Evolutionary conservation across 1,140 invertebrate species (phyloP), one percentile per base, ranked within the genome.

Genomic region (Sarcophaga bullata): DNA sequence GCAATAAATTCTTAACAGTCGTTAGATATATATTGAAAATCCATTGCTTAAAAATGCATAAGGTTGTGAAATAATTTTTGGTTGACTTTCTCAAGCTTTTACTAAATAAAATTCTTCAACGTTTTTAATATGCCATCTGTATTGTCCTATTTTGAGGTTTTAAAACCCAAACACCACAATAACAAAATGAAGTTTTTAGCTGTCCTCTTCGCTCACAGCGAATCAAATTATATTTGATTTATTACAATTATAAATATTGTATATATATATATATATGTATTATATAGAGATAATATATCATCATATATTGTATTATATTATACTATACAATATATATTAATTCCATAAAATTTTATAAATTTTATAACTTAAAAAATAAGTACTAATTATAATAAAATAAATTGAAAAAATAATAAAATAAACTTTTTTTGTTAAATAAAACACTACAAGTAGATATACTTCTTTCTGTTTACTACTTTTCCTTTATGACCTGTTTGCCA

Each of bases 291-390:
- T 37, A n/a, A n/a, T n/a, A n/a, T n/a, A n/a, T n/a, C n/a, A n/a
- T n/a, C n/a, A n/a, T n/a, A n/a, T n/a, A n/a, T n/a, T n/a, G n/a
- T n/a, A n/a, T n/a, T n/a, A n/a, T n/a, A n/a, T n/a, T n/a, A n/a
- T n/a, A n/a, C n/a, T n/a, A n/a, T n/a, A n/a, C n/a, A n/a, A n/a
- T n/a, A n/a, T n/a, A n/a, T n/a, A n/a, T n/a, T 68, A 68, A 68
- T 68, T 68, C 17, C 62, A 78, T 78, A 78, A 50, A 78, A 78
- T 78, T 78, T 78, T 78, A 78, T 76, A 78, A 78, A 78, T 78
- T 50, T 78, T 78, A 78, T 78, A 78, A 78, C 75, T 78, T 76
- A 78, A 25, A 72, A 72, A 49, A 50, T 78, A 78, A 49, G n/a
- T 17, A 50, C 75, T 78, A 78, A 76, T 48, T 76, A 49, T 49